Evolutionary conservation across 1,140 invertebrate species (phyloP), one percentile per base, ranked within the genome.

Genomic region (Pinna nobilis): DNA sequence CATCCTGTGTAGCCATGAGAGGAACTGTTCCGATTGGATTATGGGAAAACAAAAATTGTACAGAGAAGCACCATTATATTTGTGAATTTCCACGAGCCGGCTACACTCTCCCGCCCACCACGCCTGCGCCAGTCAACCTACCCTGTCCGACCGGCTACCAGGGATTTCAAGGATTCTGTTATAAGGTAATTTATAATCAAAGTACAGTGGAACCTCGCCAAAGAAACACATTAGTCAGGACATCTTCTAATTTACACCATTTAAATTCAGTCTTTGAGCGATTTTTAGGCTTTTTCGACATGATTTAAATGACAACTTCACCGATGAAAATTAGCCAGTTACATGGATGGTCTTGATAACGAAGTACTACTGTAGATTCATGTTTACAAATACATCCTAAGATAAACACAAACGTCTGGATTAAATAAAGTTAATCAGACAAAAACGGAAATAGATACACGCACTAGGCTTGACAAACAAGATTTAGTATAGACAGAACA

Each of bases 101-200:
- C 23, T 81, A 68, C 60, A 74, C 76, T n/a, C 74, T 70, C 7
- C 63, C 74, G 0, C 47, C 61, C 2, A 59, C 74, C 13, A 79
- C 68, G 3, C 7, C 65, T 1, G 39, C 69, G 18, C 60, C 65
- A 32, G 59, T 60, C 25, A 30, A 7, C 13, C 9, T 61, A 2
- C 51, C 55, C 13, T 73, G 70, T 49, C 70, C 70, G n/a, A 2
- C 7, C 2, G 53, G 41, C 2, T 73, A 41, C 60, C 39, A 32
- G 3, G n/a, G 63, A 2, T 53, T 20, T 35, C 23, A 25, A 20
- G n/a, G 15, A 0, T 61, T 35, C 9, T 74, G 71, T 33, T 74
- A 74, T 28, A 50, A 74, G 57, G 71, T 74, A 59, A 49, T 20
- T 37, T n/a, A n/a, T n/a, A n/a, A n/a, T n/a, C 15, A 44, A 47